These are phyloP conservation scores for Liasis olivaceus DNA, from an alignment of 2,797 vertebrate genomes.

Conservation along the genomic window DNA sequence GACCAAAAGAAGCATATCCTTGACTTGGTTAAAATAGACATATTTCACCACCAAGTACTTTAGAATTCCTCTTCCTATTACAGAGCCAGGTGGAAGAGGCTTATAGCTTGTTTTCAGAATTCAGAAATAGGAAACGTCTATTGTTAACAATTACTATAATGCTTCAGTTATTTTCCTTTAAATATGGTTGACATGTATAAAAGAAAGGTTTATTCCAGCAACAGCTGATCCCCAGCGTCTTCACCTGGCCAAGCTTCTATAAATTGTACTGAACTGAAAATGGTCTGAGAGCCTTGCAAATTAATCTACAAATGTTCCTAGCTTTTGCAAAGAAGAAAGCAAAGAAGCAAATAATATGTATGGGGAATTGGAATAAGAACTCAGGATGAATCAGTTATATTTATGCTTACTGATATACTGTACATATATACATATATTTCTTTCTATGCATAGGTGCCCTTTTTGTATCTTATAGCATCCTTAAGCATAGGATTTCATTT, in stretches of 20 bases:
- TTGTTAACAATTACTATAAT: background rate
- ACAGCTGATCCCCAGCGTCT: background rate
- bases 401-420: background rate
- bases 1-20: conserved; percentile 12
- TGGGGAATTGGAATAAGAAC: background rate
- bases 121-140: background rate
- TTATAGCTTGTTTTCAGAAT: background rate
- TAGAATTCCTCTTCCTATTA: background rate
- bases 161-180: background rate
- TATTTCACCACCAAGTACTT: background rate
- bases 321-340: background rate
- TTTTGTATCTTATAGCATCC: background rate
- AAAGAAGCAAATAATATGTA: background rate
- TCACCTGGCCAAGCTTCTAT: background rate
- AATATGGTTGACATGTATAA: background rate
- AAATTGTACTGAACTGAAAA: background rate
- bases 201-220: too few species aligned
- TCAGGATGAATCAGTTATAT: background rate
- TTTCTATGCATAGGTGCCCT: background rate
- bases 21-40: background rate
- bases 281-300: background rate
- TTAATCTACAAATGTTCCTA: background rate
- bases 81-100: background rate
- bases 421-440: background rate
- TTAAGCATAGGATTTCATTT: background rate